Conservation (phyloP, 2,888 invertebrate genomes). For the Volucella inanis region DNA sequence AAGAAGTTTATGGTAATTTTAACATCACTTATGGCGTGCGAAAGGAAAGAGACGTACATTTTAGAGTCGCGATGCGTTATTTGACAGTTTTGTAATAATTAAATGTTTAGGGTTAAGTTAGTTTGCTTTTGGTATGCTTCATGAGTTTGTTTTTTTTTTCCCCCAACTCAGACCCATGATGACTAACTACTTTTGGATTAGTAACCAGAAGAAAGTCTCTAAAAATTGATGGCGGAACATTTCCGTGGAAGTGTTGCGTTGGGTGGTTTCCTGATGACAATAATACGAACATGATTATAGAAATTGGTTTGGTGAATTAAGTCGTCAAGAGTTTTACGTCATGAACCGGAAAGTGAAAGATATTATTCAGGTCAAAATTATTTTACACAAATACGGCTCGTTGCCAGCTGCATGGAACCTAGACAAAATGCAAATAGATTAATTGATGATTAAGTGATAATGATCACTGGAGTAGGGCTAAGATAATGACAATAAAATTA, state of each 20-base stretch:
- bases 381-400: background rate
- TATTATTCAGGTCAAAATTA: background rate
- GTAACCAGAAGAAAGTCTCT: constrained; percentile 7
- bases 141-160: background rate
- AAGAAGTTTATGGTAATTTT: constrained; percentile 32
- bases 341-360: background rate
- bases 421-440: too few relatives aligned
- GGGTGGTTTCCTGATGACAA: constrained; percentile 9
- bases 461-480: too few relatives aligned
- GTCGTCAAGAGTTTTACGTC: background rate
- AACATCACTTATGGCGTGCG: background rate
- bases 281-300: background rate
- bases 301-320: constrained; percentile 10
- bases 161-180: background rate
- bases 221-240: background rate
- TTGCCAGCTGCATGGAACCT: background rate
- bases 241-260: background rate
- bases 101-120: constrained; percentile 7
- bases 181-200: constrained; percentile 10
- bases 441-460: too few relatives aligned
- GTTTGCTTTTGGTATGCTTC: constrained; percentile 8
- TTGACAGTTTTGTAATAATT: constrained; percentile 24
- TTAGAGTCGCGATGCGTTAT: background rate
- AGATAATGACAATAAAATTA: too few relatives aligned
- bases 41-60: constrained; percentile 1